These are phyloP conservation scores for Pheosia gnoma DNA, from an alignment of 2,888 invertebrate genomes.

Conservation along the genomic window DNA sequence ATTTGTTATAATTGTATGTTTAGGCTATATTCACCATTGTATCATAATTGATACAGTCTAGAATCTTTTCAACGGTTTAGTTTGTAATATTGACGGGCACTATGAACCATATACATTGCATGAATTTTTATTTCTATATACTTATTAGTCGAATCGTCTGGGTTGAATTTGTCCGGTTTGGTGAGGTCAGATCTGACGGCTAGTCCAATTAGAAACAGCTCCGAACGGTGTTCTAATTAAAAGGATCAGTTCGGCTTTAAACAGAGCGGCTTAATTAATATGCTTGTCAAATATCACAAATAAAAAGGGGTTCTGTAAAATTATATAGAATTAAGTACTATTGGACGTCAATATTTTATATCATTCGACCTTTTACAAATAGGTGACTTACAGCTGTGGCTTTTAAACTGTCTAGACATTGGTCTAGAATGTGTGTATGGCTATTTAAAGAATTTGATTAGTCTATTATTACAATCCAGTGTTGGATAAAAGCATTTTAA, in stretches of 20 bases:
- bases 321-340: not conserved
- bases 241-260: not conserved
- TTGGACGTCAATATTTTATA: not conserved
- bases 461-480: too few species aligned
- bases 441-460: too few species aligned
- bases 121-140: constrained; percentile 10
- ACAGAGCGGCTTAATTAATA: not conserved
- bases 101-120: constrained; percentile 1
- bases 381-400: not conserved
- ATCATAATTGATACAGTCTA: not conserved
- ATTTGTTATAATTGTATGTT: constrained; percentile 10
- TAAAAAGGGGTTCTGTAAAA: not conserved
- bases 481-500: too few species aligned
- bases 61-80: not conserved
- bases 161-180: constrained; percentile 8
- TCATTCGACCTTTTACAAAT: not conserved
- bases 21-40: constrained; percentile 6
- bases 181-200: not conserved
- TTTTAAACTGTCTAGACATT: not conserved
- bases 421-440: too few species aligned
- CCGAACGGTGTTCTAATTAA: not conserved
- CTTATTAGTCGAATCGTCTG: constrained; percentile 5
- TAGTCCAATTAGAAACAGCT: constrained; percentile 1
- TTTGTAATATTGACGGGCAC: not conserved
- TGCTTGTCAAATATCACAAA: not conserved